These are phyloP conservation scores for Xestia c-nigrum DNA, from an alignment of 2,888 invertebrate species.

Conservation along the genomic window DNA sequence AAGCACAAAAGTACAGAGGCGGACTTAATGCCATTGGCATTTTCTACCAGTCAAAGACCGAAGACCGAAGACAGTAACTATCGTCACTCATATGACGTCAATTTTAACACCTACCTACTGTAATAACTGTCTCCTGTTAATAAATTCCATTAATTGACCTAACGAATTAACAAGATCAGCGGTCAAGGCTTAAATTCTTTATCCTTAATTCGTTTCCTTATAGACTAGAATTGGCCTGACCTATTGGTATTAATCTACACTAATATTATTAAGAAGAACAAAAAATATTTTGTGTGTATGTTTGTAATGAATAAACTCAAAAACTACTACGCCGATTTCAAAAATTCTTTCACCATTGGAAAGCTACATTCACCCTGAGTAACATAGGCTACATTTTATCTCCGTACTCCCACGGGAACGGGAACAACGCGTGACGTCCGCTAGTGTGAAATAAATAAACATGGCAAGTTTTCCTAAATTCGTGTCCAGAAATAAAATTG, in stretches of 20 bases:
- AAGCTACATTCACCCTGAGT: no score
- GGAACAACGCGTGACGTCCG: no score
- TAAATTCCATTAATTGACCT: not conserved
- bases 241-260: not conserved
- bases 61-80: not conserved
- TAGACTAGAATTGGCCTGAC: not conserved
- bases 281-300: no score
- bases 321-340: no score
- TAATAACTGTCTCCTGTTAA: not conserved
- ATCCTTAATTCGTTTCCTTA: not conserved
- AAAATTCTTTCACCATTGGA: no score
- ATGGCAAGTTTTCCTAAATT: not conserved
- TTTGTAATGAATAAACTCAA: no score
- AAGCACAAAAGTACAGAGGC: no score
- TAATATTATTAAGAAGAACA: no score
- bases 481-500: not conserved
- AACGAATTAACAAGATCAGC: not conserved
- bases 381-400: no score
- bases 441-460: not conserved
- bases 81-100: not conserved
- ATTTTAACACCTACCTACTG: not conserved
- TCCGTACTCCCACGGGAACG: no score
- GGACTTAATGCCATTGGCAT: no score
- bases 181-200: conserved; percentile 14
- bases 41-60: no score